phyloP scores from a whole-genome alignment of 1,140 invertebrate species.

The Drosophila subobscura region DNA sequence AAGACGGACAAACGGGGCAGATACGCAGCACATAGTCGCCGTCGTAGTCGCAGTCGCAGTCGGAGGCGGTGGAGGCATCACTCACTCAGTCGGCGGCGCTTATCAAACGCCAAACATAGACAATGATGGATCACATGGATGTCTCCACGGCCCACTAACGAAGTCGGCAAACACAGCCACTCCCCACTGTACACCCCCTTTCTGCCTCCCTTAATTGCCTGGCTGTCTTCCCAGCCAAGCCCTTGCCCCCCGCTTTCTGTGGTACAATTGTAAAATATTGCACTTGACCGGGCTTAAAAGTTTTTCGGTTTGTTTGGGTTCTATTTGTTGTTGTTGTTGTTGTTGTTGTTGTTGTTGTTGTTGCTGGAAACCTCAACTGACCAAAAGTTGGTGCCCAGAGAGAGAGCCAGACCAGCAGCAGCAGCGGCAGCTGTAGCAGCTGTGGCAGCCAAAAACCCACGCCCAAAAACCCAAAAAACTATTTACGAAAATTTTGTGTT shows the following conservation, averaged over 20 bases:
- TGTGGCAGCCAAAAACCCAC: conserved; percentile 35
- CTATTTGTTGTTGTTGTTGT: conserved; percentile 1
- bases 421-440: conserved; percentile 9
- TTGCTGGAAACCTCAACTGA: conserved; percentile 68
- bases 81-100: conserved; percentile 69
- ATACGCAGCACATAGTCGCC: background rate
- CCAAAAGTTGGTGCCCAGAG: conserved; percentile 61
- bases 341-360: conserved; percentile 27
- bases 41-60: background rate
- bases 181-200: conserved; percentile 12
- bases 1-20: conserved; percentile 4
- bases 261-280: conserved; percentile 78
- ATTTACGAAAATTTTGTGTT: conserved; percentile 82
- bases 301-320: conserved; percentile 52
- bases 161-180: background rate
- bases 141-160: too few relatives aligned
- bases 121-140: conserved; percentile 78
- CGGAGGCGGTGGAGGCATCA: conserved; percentile 58
- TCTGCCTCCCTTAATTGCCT: conserved; percentile 60
- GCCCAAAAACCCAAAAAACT: conserved; percentile 71
- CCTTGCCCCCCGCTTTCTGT: conserved; percentile 1
- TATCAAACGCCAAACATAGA: conserved; percentile 81
- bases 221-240: conserved; percentile 36
- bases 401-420: background rate
- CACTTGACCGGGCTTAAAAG: conserved; percentile 71